Base-by-base conservation (phyloP, 2,797 vertebrate species). In the Crotalus adamanteus region DNA sequence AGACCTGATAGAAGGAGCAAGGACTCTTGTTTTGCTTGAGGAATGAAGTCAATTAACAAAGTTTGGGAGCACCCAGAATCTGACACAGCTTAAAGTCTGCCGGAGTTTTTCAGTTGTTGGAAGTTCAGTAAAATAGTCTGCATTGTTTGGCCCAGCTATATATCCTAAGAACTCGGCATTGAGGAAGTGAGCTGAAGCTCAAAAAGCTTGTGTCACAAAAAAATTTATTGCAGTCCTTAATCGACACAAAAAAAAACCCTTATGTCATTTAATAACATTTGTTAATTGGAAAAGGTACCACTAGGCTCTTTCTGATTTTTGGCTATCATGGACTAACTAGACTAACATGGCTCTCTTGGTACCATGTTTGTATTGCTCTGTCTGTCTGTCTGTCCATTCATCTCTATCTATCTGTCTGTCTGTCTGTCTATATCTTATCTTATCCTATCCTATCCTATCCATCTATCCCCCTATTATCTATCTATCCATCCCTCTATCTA, bases 11-110 rank as follows among this genome's bases (percentile, higher is more conserved):
- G 93, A 89, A 93, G 92, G 86, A 63, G 93, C 95, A 95, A 94
- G 94, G 91, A 73, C 89, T 94, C 93, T 83, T 37, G 22, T 95
- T 37, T 95, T 92, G 92, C 42, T 0, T 3, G 55, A 61, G 26
- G 91, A 31, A 91, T 83, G 88, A 69, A 91, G 95, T 94, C 96
- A 97, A 97, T 96, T 96, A 97, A 93, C 53, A 90, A 87, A 95
- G 94, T 92, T 95, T 95, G 69, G 93, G 92, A 94, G 1, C 7
- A 6, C 94, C 94, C 93, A 86, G 95, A 95, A 95, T 96, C 95
- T 96, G 96, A 94, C 93, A 92, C 95, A 94, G 91, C 42, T 88
- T 9, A 55, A 93, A 94, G 42, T 92, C 91, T 6, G 86, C 91
- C 92, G 86, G 60, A 90, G 59, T 11, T 88, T 0, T 59, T 42